phyloP scores from a whole-genome alignment of 2,888 invertebrate species.

The Caenorhabditis macrosperma region DNA sequence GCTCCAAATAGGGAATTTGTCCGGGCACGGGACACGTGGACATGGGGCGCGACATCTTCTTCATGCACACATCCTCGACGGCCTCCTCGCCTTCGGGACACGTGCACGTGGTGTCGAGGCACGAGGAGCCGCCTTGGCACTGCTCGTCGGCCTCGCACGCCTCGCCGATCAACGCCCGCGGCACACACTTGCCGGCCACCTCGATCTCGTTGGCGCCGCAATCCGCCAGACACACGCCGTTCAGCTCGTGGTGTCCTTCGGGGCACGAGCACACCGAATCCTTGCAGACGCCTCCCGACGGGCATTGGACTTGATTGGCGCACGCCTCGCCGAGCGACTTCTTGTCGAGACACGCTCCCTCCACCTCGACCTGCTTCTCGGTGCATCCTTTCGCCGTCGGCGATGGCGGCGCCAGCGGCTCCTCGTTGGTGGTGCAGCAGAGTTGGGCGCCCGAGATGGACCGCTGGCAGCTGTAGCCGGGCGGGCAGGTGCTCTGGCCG shows the following conservation, averaged over 20 bases:
- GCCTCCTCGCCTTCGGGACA: conserved; percentile 74
- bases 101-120: conserved; percentile 69
- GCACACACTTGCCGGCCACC: conserved; percentile 73
- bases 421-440: conserved; percentile 76
- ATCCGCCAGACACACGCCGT: conserved; percentile 68
- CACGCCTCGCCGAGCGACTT: conserved; percentile 72
- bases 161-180: conserved; percentile 68
- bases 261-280: conserved; percentile 76
- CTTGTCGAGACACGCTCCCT: conserved; percentile 76
- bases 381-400: conserved; percentile 65
- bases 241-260: conserved; percentile 70
- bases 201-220: conserved; percentile 72
- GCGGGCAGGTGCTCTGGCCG: conserved; percentile 76
- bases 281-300: conserved; percentile 70
- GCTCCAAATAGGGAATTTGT: conserved; percentile 75
- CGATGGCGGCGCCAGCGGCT: conserved; percentile 18
- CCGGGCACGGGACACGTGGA: conserved; percentile 76
- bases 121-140: conserved; percentile 72
- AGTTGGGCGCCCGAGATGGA: conserved; percentile 76
- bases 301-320: conserved; percentile 76
- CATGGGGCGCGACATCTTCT: conserved; percentile 68
- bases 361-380: conserved; percentile 77
- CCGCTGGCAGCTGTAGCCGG: conserved; percentile 79
- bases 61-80: conserved; percentile 70
- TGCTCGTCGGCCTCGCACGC: conserved; percentile 74